Evolutionary conservation across 1,140 invertebrate species (phyloP).

Genomic region (Scaptomyza montana): DNA sequence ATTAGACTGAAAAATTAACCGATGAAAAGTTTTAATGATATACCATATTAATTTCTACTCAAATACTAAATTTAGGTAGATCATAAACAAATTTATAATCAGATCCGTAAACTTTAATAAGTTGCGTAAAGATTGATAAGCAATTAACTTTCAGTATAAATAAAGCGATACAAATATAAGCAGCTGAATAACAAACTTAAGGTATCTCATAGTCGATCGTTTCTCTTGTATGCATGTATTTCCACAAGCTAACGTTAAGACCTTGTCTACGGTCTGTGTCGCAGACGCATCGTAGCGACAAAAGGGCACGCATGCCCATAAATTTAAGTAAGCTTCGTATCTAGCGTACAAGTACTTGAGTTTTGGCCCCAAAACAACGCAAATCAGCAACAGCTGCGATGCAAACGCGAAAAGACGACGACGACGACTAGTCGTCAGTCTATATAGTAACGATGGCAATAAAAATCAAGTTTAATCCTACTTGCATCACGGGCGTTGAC

Average conservation of each 20-base stretch:
- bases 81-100: no score
- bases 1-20: no score
- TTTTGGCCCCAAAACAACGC: constrained; percentile 66
- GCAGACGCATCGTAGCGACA: not conserved
- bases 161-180: constrained; percentile 2
- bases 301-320: constrained; percentile 26
- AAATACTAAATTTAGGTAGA: no score
- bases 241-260: constrained; percentile 7
- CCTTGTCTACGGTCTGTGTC: constrained; percentile 19
- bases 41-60: no score
- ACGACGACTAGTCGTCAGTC: constrained; percentile 48
- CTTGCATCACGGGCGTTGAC: constrained; percentile 76
- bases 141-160: not conserved
- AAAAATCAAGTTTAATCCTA: constrained; percentile 83
- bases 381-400: constrained; percentile 56
- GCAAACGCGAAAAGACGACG: constrained; percentile 5
- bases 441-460: constrained; percentile 80
- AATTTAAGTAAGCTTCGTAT: constrained; percentile 35
- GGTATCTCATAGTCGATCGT: not conserved
- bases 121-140: not conserved
- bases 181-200: not conserved
- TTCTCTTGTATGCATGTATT: not conserved
- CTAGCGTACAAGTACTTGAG: constrained; percentile 50
- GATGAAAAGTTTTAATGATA: no score
- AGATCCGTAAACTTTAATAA: no score